Conservation (phyloP, 1,140 invertebrate genomes). For the Pantala flavescens region DNA sequence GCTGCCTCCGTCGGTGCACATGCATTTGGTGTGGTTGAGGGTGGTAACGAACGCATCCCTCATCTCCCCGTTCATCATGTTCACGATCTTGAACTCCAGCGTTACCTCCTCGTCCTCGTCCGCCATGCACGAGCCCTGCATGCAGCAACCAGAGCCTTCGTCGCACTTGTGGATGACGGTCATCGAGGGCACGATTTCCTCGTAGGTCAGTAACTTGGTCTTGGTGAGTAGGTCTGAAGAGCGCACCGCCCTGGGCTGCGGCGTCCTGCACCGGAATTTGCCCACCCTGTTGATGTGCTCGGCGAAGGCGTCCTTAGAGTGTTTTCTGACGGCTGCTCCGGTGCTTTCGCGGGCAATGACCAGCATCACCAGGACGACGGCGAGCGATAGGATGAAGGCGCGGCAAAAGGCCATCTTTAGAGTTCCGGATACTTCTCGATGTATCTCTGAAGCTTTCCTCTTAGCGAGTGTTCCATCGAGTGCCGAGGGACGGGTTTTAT, state of each 20-base stretch:
- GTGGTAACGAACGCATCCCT: slow-evolving; percentile 34
- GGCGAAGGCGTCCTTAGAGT: background rate
- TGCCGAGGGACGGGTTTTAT: too few relatives aligned
- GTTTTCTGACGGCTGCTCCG: too few relatives aligned
- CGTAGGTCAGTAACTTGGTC: slow-evolving; percentile 25
- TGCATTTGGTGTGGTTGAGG: slow-evolving; percentile 31
- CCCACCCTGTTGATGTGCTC: background rate
- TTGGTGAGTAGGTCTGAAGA: slow-evolving; percentile 28
- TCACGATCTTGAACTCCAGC: slow-evolving; percentile 33
- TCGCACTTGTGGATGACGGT: slow-evolving; percentile 34
- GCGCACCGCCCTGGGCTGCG: slow-evolving; percentile 31
- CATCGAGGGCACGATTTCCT: slow-evolving; percentile 33
- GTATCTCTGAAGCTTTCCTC: too few relatives aligned
- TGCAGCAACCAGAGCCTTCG: slow-evolving; percentile 32
- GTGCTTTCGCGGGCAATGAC: too few relatives aligned
- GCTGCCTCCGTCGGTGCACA: slow-evolving; percentile 23
- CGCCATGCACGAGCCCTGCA: slow-evolving; percentile 29
- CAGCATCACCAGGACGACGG: too few relatives aligned
- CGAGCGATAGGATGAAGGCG: too few relatives aligned
- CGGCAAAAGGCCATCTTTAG: too few relatives aligned
- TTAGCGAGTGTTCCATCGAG: too few relatives aligned
- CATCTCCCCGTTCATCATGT: slow-evolving; percentile 30
- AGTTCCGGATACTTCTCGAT: too few relatives aligned
- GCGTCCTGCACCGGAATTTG: slow-evolving; percentile 27
- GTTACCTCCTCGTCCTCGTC: slow-evolving; percentile 30